These are phyloP conservation scores for Biston stratarius DNA, from an alignment of 2,888 invertebrate species.

Conservation along the genomic window DNA sequence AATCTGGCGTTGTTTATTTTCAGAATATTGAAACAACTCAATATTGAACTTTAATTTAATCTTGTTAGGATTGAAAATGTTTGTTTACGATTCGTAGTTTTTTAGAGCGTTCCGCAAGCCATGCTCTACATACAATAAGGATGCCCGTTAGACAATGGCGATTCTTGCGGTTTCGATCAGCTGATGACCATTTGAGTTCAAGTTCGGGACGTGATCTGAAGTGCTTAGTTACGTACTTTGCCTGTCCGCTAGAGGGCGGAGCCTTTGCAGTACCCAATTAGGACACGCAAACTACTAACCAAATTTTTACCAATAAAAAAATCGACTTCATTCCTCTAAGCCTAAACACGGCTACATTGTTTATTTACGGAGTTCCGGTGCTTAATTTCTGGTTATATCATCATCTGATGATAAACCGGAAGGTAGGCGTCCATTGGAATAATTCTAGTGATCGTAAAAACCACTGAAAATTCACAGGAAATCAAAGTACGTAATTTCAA, in stretches of 20 bases:
- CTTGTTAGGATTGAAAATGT: conserved; percentile 1
- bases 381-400: no score
- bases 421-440: no score
- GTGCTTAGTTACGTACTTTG: conserved; percentile 1
- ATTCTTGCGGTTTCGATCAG: conserved; percentile 28
- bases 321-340: no score
- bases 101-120: conserved; percentile 13
- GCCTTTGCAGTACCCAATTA: background rate
- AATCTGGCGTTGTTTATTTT: conserved; percentile 3
- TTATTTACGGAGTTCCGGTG: no score
- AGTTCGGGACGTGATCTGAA: conserved; percentile 29
- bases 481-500: no score
- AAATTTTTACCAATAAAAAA: no score
- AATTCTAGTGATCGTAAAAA: no score
- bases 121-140: conserved; percentile 37
- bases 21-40: background rate
- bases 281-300: no score
- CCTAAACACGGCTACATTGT: no score
- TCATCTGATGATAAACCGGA: no score
- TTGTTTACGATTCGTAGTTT: background rate
- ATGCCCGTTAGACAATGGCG: conserved; percentile 39
- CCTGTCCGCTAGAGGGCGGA: background rate
- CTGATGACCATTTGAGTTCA: conserved; percentile 34
- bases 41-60: conserved; percentile 13
- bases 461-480: no score